Percentiles rank a stretch among this genome's conserved stretches.
phyloP scores from a whole-genome alignment of 2,888 invertebrate species.

The Machimus rusticus region DNA sequence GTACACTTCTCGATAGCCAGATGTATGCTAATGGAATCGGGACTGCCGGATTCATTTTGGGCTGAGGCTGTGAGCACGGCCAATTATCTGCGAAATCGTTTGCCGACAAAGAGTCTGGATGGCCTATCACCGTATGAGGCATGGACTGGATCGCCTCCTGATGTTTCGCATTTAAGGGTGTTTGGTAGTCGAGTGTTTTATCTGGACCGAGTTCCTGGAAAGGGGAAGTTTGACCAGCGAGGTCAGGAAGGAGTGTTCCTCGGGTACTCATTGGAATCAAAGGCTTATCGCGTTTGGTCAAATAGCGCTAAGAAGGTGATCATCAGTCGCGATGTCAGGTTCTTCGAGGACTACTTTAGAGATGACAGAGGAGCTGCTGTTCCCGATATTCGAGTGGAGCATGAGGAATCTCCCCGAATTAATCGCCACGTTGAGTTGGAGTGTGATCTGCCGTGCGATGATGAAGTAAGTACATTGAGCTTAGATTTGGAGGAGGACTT shows the following conservation, averaged over 20 bases:
- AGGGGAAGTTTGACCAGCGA: background rate
- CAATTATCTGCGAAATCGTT: constrained; percentile 43
- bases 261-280: background rate
- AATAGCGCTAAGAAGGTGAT: too few species aligned
- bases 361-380: too few species aligned
- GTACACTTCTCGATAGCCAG: constrained; percentile 49
- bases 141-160: background rate
- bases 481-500: too few species aligned
- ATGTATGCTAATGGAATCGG: constrained; percentile 50
- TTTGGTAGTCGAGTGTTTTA: background rate
- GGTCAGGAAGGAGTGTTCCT: too few species aligned
- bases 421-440: too few species aligned
- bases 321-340: too few species aligned
- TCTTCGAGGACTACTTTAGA: background rate
- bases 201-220: background rate
- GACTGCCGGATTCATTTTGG: constrained; percentile 49
- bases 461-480: too few species aligned
- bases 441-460: too few species aligned
- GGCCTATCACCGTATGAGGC: constrained; percentile 48
- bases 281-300: background rate
- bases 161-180: background rate
- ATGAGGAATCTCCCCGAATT: too few species aligned
- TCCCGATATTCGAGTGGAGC: too few species aligned
- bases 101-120: constrained; percentile 19
- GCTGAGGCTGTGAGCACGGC: constrained; percentile 43